Conservation (phyloP, 2,888 invertebrate species). For the Dasysyrphus tricinctus region DNA sequence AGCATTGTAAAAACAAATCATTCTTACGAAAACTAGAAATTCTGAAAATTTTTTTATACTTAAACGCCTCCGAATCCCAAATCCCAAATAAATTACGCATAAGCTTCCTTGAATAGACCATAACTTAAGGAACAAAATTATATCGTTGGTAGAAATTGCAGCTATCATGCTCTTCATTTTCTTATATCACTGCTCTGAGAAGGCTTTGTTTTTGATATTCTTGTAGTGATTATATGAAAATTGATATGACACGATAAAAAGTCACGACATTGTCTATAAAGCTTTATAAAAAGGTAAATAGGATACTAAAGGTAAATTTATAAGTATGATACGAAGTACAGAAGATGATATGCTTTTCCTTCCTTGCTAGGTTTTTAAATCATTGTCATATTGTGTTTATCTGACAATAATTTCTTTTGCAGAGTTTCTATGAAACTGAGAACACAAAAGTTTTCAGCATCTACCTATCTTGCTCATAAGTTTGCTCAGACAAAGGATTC, state of each 20-base stretch:
- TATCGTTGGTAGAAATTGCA: too few relatives aligned
- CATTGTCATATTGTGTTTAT: slow-evolving; percentile 4
- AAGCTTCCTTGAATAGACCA: too few relatives aligned
- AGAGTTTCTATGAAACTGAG: not conserved
- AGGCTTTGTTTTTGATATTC: not conserved
- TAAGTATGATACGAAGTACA: not conserved
- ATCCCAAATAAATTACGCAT: too few relatives aligned
- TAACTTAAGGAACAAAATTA: too few relatives aligned
- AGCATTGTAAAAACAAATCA: too few relatives aligned
- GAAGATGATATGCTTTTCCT: not conserved
- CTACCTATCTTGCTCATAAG: not conserved
- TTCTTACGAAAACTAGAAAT: too few relatives aligned
- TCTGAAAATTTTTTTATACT: too few relatives aligned
- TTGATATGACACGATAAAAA: not conserved
- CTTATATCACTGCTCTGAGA: not conserved
- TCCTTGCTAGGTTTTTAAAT: not conserved
- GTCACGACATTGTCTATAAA: not conserved
- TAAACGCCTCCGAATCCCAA: too few relatives aligned
- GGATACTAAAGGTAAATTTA: not conserved
- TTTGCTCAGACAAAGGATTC: slow-evolving; percentile 9
- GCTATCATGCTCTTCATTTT: not conserved
- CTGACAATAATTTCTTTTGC: not conserved
- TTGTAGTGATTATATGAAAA: not conserved
- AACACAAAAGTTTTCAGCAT: not conserved
- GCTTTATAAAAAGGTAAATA: not conserved